Base-by-base conservation (phyloP, 2,888 invertebrate genomes). In the Sarcophaga rosellei region DNA sequence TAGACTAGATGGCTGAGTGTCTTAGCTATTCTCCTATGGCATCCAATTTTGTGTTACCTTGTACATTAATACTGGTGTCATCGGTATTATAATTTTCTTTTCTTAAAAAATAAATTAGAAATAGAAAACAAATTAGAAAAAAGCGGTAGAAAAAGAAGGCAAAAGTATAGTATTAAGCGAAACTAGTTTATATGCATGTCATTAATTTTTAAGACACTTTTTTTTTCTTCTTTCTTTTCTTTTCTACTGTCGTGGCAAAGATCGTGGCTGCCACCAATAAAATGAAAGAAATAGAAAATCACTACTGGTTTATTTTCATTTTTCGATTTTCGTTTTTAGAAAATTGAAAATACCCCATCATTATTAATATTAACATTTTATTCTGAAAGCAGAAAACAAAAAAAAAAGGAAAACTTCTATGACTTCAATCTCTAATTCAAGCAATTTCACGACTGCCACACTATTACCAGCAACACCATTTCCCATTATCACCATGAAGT, bases 181-280 rank as follows among this genome's bases (percentile, higher is more conserved):
- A 86, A 86, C 86, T 86, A 86, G 86, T 86, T 84, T 86, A 81
- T 75, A 86, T 86, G 86, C 86, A 86, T 86, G 84, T 81, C 86
- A 86, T 86, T 84, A 86, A 84, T 84, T 86, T 84, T 75, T 65
- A 35, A 35, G 35, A 35, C 35, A 35, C 35, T 35, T 35, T 35
- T 35, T 35, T 35, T 35, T 35, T 35, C 6, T 35, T 35, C 10
- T 35, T 35, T 2, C 10, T 35, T 10, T 35, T 35, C 35, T 1
- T 35, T 35, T 35, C 35, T 35, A 35, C 35, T 35, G 35, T 35
- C 35, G 35, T 35, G 35, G 35, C 59, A 61, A 59, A 82, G 72
- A 76, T 81, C 63, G 70, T 75, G 74, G 59, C 65, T 76, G 82
- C 76, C 76, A 15, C 70, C 70, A 84, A 79, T 45, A 74, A 84